Percentiles rank a stretch among this genome's conserved stretches.
Evolutionary conservation across 1,140 invertebrate species (phyloP).

Genomic region (Oncopodura yosiiana): DNA sequence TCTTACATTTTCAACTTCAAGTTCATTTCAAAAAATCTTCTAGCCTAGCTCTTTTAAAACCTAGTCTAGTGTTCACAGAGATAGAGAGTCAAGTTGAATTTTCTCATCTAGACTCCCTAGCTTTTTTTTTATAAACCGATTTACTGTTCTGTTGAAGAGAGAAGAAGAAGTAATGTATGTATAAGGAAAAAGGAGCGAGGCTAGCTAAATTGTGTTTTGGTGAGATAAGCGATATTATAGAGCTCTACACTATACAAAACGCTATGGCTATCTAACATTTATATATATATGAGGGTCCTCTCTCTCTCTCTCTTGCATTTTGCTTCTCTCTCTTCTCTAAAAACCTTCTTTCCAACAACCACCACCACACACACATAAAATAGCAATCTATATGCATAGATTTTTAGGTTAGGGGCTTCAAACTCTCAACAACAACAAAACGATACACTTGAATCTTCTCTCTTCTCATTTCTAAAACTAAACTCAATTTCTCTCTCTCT

Average conservation of each 20-base stretch:
- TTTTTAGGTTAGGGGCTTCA: constrained; percentile 27
- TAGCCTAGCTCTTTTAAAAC: no score
- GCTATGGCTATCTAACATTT: constrained; percentile 1
- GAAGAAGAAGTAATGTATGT: neutral
- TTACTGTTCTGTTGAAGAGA: no score
- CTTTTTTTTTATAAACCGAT: no score
- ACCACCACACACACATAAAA: constrained; percentile 24
- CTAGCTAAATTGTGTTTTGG: constrained; percentile 26
- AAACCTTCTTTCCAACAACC: neutral
- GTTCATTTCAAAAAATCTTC: no score
- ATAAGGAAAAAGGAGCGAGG: neutral
- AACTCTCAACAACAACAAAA: constrained; percentile 12
- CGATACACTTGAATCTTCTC: constrained; percentile 4
- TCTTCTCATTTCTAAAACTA: neutral
- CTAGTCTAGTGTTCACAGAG: no score
- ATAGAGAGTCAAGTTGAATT: no score
- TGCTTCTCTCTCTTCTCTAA: neutral
- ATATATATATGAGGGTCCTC: neutral
- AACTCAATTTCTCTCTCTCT: neutral
- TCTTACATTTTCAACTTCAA: no score
- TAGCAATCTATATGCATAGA: constrained; percentile 34
- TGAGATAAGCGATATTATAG: constrained; percentile 32
- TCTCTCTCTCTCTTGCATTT: constrained; percentile 1
- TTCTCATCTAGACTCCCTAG: no score
- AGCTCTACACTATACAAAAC: no score